Conservation (phyloP, 2,113 vertebrate species). For the Rattus rattus region DNA sequence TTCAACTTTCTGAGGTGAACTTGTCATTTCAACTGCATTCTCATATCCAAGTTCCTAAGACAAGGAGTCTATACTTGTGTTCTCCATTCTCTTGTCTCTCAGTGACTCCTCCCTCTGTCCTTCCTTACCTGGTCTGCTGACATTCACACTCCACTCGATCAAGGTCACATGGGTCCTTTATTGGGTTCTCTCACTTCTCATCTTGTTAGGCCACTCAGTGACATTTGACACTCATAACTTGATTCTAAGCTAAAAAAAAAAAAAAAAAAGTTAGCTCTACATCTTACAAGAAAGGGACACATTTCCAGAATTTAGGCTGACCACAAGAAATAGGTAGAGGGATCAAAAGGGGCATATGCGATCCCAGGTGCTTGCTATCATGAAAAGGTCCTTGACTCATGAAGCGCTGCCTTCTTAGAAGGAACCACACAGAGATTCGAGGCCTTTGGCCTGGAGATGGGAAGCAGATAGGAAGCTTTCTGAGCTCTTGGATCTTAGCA, state of each 20-base stretch:
- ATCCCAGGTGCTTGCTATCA: background rate
- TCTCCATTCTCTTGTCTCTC: background rate
- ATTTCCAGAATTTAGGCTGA: slow-evolving; percentile 19
- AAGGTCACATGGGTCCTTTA: background rate
- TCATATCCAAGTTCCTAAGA: background rate
- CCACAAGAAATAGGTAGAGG: background rate
- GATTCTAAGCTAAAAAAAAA: slow-evolving; percentile 54
- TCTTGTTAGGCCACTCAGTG: slow-evolving; percentile 1
- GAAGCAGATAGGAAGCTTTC: background rate
- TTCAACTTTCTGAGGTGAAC: slow-evolving; percentile 14
- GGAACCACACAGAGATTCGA: slow-evolving; percentile 15
- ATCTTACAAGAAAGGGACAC: background rate
- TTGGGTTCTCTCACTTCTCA: slow-evolving; percentile 10
- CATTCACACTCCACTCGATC: background rate
- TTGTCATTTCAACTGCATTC: slow-evolving; percentile 31
- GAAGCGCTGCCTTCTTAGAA: background rate
- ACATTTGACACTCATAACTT: slow-evolving; percentile 6
- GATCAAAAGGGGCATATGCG: slow-evolving; percentile 1
- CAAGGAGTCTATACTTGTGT: background rate
- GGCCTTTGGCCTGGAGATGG: background rate
- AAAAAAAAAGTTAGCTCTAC: background rate
- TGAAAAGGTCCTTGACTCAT: background rate
- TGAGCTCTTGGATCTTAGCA: slow-evolving; percentile 22
- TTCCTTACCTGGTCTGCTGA: background rate
- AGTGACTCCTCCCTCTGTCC: background rate